Conservation (phyloP, 2,797 vertebrate genomes). For the Basileuterus tristriatus region DNA sequence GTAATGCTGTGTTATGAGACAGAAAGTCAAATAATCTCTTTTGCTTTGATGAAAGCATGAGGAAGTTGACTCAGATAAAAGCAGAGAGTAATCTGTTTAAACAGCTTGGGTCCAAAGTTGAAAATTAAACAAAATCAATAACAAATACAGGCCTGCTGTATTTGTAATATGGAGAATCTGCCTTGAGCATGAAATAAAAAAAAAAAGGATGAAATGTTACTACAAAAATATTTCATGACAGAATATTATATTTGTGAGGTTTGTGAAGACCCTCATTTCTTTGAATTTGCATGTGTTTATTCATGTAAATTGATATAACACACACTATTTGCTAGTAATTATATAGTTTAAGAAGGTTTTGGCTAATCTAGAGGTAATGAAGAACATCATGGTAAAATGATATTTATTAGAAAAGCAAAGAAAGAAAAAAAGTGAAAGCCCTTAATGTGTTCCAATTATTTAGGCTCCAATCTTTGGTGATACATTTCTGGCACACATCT, state of each 20-base stretch:
- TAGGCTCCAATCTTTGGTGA: background rate
- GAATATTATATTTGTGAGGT: background rate
- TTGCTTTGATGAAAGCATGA: conserved; percentile 52
- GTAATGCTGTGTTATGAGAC: conserved; percentile 21
- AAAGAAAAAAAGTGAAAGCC: background rate
- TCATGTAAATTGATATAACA: background rate
- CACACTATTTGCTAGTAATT: background rate
- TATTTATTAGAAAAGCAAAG: conserved; percentile 11
- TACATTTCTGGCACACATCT: background rate
- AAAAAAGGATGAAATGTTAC: background rate
- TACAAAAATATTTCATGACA: background rate
- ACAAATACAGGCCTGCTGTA: background rate
- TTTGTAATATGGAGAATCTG: background rate
- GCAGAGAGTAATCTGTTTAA: conserved; percentile 60
- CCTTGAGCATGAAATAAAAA: background rate
- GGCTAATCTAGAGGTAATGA: background rate
- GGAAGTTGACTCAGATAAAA: conserved; percentile 59
- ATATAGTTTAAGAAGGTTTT: background rate
- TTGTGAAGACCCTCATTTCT: background rate
- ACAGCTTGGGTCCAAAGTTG: conserved; percentile 54
- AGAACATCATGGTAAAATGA: background rate
- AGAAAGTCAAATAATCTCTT: conserved; percentile 55
- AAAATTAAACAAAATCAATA: conserved; percentile 61
- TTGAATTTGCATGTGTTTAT: background rate
- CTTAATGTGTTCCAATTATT: background rate